Conservation (phyloP, 2,113 vertebrate genomes). For the Oxygymnocypris stewartii region DNA sequence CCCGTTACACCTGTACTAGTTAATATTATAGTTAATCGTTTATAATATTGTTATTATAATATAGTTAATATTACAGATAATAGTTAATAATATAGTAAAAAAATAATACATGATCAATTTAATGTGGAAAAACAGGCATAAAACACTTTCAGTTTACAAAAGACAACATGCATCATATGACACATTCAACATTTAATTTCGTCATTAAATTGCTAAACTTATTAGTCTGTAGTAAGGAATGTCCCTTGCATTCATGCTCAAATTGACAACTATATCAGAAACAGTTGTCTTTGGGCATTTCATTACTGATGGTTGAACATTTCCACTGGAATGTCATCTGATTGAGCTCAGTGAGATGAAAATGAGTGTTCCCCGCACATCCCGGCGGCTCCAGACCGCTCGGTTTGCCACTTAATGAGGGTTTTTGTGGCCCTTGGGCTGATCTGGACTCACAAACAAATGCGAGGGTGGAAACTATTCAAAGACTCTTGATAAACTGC, state of each 20-base stretch:
- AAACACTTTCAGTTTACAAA: background rate
- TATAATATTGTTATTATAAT: no score
- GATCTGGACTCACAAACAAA: constrained; percentile 16
- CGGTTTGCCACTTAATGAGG: constrained; percentile 19
- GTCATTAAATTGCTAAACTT: background rate
- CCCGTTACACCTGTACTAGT: no score
- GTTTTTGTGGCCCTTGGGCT: constrained; percentile 13
- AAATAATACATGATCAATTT: no score
- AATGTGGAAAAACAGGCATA: background rate
- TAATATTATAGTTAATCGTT: no score
- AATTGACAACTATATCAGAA: background rate
- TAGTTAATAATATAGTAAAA: no score
- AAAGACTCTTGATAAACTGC: background rate
- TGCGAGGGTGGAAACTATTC: background rate
- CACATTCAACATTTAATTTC: background rate
- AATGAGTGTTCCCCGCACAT: constrained; percentile 26
- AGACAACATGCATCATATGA: background rate
- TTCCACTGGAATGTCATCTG: constrained; percentile 5
- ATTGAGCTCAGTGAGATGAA: constrained; percentile 34
- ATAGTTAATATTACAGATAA: no score
- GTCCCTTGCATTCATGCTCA: background rate
- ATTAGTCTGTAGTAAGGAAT: background rate
- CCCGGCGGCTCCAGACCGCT: background rate
- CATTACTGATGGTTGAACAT: constrained; percentile 29
- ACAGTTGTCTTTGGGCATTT: constrained; percentile 10